These are phyloP conservation scores for Myotis planiceps DNA, from an alignment of 2,797 vertebrate species.

Conservation along the genomic window DNA sequence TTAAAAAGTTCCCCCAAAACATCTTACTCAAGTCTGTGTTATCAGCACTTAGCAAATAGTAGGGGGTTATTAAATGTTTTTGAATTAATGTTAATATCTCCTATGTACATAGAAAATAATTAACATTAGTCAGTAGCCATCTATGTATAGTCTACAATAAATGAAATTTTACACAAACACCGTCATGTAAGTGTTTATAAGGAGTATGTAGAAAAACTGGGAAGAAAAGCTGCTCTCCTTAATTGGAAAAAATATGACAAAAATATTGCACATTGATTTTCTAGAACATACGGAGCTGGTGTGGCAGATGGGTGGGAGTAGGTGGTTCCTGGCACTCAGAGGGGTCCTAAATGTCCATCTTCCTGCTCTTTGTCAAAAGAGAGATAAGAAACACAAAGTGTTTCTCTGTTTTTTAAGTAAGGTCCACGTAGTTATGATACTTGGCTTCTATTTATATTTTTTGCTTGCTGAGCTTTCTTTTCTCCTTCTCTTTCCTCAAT, in stretches of 20 bases:
- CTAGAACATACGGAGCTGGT: neutral
- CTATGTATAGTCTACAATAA: neutral
- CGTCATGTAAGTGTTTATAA: neutral
- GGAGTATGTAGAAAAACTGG: neutral
- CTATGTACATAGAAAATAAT: neutral
- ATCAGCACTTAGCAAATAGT: neutral
- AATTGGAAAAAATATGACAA: neutral
- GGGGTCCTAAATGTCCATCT: neutral
- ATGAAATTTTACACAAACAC: neutral
- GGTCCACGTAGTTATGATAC: neutral
- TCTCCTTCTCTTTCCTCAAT: neutral
- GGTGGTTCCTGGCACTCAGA: neutral
- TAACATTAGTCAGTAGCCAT: neutral
- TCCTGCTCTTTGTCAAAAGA: neutral
- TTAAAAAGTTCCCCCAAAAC: neutral
- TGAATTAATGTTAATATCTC: neutral
- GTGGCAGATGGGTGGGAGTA: slow-evolving; percentile 4
- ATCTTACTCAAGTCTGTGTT: neutral
- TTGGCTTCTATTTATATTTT: neutral
- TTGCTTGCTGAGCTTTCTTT: neutral
- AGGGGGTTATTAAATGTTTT: neutral
- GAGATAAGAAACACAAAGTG: neutral
- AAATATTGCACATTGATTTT: neutral
- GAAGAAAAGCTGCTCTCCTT: neutral
- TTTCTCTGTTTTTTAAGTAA: slow-evolving; percentile 26